Conservation (phyloP, 2,888 invertebrate genomes). For the Acanthoscelides obtectus region DNA sequence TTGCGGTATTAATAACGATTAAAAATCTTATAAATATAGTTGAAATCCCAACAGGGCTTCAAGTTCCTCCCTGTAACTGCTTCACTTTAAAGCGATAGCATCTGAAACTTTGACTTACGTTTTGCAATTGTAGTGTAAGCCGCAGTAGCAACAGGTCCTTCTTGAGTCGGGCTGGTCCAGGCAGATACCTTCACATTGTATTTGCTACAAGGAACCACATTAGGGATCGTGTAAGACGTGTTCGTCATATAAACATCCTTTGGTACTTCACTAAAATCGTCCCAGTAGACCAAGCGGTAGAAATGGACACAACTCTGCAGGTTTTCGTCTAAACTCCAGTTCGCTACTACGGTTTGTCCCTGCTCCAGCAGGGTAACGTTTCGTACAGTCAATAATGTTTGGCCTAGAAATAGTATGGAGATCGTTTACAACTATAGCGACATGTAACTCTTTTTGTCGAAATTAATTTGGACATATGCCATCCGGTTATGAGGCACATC, state of each 20-base stretch:
- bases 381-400: background rate
- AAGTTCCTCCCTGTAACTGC: too few relatives aligned
- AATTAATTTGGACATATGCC: too few relatives aligned
- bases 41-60: too few relatives aligned
- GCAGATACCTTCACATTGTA: background rate
- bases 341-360: background rate
- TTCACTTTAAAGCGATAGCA: too few relatives aligned
- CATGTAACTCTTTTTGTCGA: too few relatives aligned
- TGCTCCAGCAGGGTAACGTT: background rate
- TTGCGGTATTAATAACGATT: too few relatives aligned
- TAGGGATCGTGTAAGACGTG: background rate
- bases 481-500: too few relatives aligned
- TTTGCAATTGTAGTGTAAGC: background rate
- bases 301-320: background rate
- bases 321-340: background rate
- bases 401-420: background rate
- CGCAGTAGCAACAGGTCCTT: background rate
- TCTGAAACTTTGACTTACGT: background rate
- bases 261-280: background rate
- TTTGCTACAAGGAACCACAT: background rate
- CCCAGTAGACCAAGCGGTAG: background rate
- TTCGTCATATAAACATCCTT: background rate
- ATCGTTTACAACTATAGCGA: too few relatives aligned
- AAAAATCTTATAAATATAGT: too few relatives aligned
- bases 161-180: background rate